Conservation (phyloP, 2,113 vertebrate species). For the Cyprinodon tularosa region DNA sequence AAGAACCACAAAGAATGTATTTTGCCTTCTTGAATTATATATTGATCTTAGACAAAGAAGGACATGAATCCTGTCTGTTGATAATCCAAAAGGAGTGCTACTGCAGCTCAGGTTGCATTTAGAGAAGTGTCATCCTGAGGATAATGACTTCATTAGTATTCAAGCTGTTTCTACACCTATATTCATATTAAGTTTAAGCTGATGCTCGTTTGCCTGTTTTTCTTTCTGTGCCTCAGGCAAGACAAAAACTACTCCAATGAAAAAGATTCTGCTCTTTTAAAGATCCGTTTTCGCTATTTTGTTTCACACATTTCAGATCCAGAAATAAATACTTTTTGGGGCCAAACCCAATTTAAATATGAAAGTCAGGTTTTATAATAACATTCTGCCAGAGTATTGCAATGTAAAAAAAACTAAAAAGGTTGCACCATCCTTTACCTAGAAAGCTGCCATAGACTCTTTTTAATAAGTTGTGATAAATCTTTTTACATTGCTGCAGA, state of each 20-base stretch:
- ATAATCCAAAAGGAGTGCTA: background rate
- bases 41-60: background rate
- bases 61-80: background rate
- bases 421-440: too few species aligned
- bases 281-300: too few species aligned
- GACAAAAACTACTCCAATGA: constrained; percentile 43
- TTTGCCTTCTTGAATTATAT: background rate
- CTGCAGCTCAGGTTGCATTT: background rate
- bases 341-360: too few species aligned
- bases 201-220: constrained; percentile 16
- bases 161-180: constrained; percentile 22
- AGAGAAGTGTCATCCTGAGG: constrained; percentile 17
- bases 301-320: too few species aligned
- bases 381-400: too few species aligned
- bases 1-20: too few species aligned
- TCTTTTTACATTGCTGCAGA: too few species aligned
- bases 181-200: constrained; percentile 26
- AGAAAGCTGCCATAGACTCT: too few species aligned
- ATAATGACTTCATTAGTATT: constrained; percentile 37
- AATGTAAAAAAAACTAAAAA: too few species aligned
- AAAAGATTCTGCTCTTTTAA: background rate
- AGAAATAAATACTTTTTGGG: too few species aligned
- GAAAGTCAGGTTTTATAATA: too few species aligned
- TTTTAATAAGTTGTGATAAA: too few species aligned
- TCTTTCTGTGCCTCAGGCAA: constrained; percentile 22